These are phyloP conservation scores for Nymphicus hollandicus DNA, from an alignment of 2,113 vertebrate species.

Conservation along the genomic window DNA sequence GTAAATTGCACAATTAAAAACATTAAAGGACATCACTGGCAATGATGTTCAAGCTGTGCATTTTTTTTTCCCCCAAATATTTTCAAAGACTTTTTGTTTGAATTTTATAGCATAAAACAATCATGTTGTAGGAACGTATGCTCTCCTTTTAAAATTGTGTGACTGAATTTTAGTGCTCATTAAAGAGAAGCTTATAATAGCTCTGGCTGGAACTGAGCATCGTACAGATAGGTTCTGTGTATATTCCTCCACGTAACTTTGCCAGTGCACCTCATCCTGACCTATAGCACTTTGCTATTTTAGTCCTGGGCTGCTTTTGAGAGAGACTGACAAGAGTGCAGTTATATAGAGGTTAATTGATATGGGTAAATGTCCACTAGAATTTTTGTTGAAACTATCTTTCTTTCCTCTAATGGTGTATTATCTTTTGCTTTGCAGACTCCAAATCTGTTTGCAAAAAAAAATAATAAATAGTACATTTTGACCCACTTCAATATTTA, in stretches of 20 bases:
- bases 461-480: background rate
- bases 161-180: constrained; percentile 45
- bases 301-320: constrained; percentile 54
- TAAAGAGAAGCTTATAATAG: constrained; percentile 38
- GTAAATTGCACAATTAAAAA: background rate
- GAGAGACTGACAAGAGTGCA: constrained; percentile 50
- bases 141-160: constrained; percentile 16
- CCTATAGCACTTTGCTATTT: constrained; percentile 61
- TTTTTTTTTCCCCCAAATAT: background rate
- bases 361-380: constrained; percentile 35
- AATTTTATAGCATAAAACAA: background rate
- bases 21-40: background rate
- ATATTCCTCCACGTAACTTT: background rate
- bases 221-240: constrained; percentile 25
- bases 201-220: background rate
- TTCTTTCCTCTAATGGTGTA: constrained; percentile 30
- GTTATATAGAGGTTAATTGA: constrained; percentile 58
- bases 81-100: background rate
- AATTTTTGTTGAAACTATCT: constrained; percentile 48
- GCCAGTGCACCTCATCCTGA: constrained; percentile 44
- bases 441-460: background rate
- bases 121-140: background rate
- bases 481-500: background rate
- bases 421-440: constrained; percentile 15
- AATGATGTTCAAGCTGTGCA: background rate